A percentile compares a stretch with the other conserved stretches of the same genome.
Evolutionary conservation across 1,140 invertebrate genomes (phyloP).

Genomic region (Cotesia glomerata): DNA sequence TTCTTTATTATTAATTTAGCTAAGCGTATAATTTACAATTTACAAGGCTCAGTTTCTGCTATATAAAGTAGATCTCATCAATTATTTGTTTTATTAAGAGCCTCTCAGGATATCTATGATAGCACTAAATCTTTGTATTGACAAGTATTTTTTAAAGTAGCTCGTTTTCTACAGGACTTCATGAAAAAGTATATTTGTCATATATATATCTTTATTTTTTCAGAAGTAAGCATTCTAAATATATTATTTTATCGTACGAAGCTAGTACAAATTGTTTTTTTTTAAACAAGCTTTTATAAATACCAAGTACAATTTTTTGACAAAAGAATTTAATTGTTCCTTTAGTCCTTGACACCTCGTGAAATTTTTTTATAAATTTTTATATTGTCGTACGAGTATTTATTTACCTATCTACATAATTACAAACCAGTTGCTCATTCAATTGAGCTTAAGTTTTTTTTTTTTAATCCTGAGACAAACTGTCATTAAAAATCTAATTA

Average conservation of each 20-base stretch:
- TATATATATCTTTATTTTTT: constrained; percentile 5
- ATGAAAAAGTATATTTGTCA: neutral
- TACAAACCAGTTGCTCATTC: neutral
- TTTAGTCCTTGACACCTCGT: neutral
- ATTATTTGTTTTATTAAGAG: neutral
- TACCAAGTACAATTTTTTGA: neutral
- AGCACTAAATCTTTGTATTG: constrained; percentile 12
- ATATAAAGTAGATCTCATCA: neutral
- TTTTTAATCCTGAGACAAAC: constrained; percentile 1
- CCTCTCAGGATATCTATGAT: constrained; percentile 6
- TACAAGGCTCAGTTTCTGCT: neutral
- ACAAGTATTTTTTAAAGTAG: constrained; percentile 1
- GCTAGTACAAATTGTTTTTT: no score
- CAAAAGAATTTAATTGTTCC: neutral
- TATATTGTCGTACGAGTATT: neutral
- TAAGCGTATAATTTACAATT: constrained; percentile 26
- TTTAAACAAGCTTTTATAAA: neutral
- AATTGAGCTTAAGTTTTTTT: no score
- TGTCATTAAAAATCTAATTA: neutral
- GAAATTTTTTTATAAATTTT: neutral
- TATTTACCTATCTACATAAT: neutral
- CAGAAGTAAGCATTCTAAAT: no score
- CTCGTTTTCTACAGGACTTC: constrained; percentile 32
- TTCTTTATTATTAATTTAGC: neutral
- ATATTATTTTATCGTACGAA: no score